Evolutionary conservation across 2,888 invertebrate genomes (phyloP).

Genomic region (Sinelater perroti): DNA sequence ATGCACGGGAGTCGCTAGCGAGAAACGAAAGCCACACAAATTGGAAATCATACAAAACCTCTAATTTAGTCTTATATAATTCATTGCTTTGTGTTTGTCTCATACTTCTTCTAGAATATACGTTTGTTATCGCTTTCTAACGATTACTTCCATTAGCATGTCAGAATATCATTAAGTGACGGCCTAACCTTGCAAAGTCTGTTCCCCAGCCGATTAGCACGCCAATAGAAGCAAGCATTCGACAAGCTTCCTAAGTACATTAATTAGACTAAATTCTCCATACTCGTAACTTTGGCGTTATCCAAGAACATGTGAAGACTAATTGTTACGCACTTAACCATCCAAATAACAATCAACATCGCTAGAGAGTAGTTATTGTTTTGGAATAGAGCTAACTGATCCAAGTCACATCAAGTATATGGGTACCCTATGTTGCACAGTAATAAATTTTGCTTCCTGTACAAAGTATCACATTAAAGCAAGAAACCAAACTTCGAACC

Average conservation of each 20-base stretch:
- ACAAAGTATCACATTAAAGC: conserved; percentile 36
- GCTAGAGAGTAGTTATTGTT: conserved; percentile 6
- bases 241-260: too few species aligned
- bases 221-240: too few species aligned
- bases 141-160: background rate
- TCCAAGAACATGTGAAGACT: conserved; percentile 14
- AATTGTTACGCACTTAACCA: background rate
- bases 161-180: too few species aligned
- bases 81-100: conserved; percentile 30
- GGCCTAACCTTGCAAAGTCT: too few species aligned
- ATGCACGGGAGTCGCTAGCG: conserved; percentile 15
- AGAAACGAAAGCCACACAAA: too few species aligned
- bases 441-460: conserved; percentile 27
- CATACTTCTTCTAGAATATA: conserved; percentile 7
- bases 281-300: conserved; percentile 21
- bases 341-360: conserved; percentile 8
- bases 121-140: background rate
- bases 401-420: conserved; percentile 16
- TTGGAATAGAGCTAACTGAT: conserved; percentile 8
- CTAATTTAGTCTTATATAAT: conserved; percentile 27
- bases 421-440: conserved; percentile 24
- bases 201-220: too few species aligned
- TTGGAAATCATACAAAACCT: conserved; percentile 18
- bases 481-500: conserved; percentile 19
- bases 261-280: conserved; percentile 1